Evolutionary conservation across 1,140 invertebrate species (phyloP), one percentile per base, ranked within the genome.

Genomic region (Diorhabda sublineata): DNA sequence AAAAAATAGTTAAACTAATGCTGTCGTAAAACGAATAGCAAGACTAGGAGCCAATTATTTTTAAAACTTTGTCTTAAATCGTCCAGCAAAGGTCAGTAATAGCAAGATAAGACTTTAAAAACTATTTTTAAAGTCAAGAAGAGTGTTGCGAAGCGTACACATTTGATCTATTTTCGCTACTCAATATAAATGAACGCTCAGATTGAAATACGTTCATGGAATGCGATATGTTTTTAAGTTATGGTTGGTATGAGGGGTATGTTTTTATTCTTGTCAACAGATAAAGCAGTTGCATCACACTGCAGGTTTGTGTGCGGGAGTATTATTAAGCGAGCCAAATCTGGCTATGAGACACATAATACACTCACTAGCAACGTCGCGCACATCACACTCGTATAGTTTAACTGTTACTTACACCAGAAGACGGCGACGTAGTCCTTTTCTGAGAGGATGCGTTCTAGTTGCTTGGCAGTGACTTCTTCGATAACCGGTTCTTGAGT

Each of bases 381-480:
- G 7, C 62, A 68, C 70, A 44, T n/a, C 42, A 47, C 43, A 62
- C 61, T 45, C 45, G 52, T 2, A 52, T 41, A 47, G 56, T 42
- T 41, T 42, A 61, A 61, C 41, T 60, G 47, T 11, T 83, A 92
- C 94, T 96, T 93, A 97, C 94, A 96, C 92, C 94, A 96, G 85
- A 92, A 95, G 78, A 96, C 94, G 78, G 94, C 94, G 79, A 96
- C 92, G 86, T 92, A 95, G 84, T 95, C 93, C 86, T 94, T 94
- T 75, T 94, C 91, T 80, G 91, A 89, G 77, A 96, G 87, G 69
- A 95, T 85, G 78, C 91, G 88, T 80, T 95, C 93, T 81, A 96
- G 88, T 84, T 95, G 92, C 82, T 95, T 95, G 78, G 92, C 89
- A 82, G 91, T 92, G 82, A 95, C 92, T 84, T 96, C 93, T 85